phyloP scores from a whole-genome alignment of 2,888 invertebrate species.

The Stenodera caucasica region DNA sequence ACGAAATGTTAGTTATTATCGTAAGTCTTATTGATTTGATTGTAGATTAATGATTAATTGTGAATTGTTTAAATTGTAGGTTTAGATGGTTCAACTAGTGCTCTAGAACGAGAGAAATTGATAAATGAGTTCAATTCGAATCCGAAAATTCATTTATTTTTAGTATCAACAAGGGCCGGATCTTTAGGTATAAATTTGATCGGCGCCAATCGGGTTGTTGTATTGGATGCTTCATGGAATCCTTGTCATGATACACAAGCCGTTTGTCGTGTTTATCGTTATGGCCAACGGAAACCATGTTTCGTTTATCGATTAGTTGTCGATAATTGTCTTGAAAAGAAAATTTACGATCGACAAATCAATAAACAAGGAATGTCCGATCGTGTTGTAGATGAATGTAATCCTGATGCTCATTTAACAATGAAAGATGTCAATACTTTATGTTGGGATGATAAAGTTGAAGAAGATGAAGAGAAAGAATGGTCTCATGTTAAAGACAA shows the following conservation, averaged over 20 bases:
- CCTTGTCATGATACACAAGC: conserved; percentile 98
- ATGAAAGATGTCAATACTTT: conserved; percentile 88
- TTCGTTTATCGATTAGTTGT: conserved; percentile 96
- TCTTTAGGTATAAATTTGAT: conserved; percentile 96
- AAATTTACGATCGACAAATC: conserved; percentile 97
- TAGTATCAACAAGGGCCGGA: conserved; percentile 96
- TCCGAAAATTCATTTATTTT: conserved; percentile 82
- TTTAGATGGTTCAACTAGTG: conserved; percentile 94
- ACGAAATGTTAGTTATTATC: conserved; percentile 84
- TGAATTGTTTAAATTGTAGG: conserved; percentile 59
- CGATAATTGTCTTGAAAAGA: conserved; percentile 95
- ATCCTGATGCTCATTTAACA: conserved; percentile 91
- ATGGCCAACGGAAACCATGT: conserved; percentile 92
- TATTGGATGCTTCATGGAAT: conserved; percentile 99
- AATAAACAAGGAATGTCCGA: conserved; percentile 99
- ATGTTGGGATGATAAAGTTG: conserved; percentile 88
- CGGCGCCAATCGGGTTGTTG: conserved; percentile 95
- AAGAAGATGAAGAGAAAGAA: conserved; percentile 78
- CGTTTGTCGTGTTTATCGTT: conserved; percentile 93
- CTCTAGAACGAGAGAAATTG: conserved; percentile 90
- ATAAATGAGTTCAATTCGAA: conserved; percentile 96
- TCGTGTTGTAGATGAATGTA: conserved; percentile 96
- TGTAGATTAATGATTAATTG: background rate
- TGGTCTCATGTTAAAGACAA: conserved; percentile 70
- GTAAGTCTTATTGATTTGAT: conserved; percentile 63